Percentiles rank a stretch among this genome's conserved stretches.
Evolutionary conservation across 2,888 invertebrate species (phyloP).

Genomic region (Geotrupes spiniger): DNA sequence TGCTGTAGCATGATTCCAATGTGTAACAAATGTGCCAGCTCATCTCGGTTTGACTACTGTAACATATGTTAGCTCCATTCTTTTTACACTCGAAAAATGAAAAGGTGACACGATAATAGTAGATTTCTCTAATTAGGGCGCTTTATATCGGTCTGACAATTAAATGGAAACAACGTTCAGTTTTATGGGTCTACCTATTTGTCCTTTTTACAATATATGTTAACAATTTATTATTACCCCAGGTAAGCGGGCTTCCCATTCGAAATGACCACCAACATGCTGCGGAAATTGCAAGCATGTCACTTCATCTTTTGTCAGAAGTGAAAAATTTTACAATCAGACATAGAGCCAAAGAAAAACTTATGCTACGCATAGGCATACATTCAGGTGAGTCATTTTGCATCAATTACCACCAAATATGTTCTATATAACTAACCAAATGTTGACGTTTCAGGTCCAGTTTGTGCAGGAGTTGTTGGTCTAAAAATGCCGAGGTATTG

Average conservation of each 20-base stretch:
- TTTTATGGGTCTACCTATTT: too few species aligned
- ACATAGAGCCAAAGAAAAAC: conserved; percentile 79
- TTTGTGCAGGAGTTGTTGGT: conserved; percentile 90
- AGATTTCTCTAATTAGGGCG: too few species aligned
- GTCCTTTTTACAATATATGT: too few species aligned
- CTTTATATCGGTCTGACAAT: too few species aligned
- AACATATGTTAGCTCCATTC: too few species aligned
- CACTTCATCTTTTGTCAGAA: conserved; percentile 77
- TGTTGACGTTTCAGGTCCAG: conserved; percentile 62
- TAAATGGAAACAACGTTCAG: too few species aligned
- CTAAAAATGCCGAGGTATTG: conserved; percentile 93
- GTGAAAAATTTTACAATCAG: conserved; percentile 84
- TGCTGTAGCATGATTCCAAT: too few species aligned
- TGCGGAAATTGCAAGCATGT: conserved; percentile 92
- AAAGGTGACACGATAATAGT: too few species aligned
- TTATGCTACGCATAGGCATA: conserved; percentile 85
- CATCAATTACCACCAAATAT: background rate
- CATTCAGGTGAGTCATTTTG: conserved; percentile 71
- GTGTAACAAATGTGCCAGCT: too few species aligned
- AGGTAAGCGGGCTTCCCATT: conserved; percentile 85
- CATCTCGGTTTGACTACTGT: too few species aligned
- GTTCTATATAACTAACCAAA: background rate
- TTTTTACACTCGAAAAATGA: too few species aligned
- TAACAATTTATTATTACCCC: conserved; percentile 11
- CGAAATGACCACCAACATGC: conserved; percentile 88